Evolutionary conservation across 2,888 invertebrate species (phyloP).

Genomic region (Psococerastis gibbosa): DNA sequence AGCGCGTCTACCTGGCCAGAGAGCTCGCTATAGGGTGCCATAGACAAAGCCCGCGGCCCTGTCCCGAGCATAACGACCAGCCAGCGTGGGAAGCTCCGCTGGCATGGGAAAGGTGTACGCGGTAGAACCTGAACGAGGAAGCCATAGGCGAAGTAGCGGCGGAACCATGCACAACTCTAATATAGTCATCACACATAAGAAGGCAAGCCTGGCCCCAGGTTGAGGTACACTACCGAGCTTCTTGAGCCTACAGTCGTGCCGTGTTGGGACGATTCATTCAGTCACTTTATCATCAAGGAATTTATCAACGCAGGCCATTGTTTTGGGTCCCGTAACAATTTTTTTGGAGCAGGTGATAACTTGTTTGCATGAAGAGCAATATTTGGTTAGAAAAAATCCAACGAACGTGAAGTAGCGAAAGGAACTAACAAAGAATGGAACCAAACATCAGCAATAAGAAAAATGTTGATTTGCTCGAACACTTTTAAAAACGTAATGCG

Average conservation of each 20-base stretch:
- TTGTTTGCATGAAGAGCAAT: too few relatives aligned
- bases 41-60: neutral
- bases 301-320: neutral
- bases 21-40: conserved; percentile 1
- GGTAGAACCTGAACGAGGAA: neutral
- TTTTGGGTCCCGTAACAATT: neutral
- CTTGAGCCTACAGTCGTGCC: neutral
- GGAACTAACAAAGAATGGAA: too few relatives aligned
- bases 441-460: too few relatives aligned
- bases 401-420: too few relatives aligned
- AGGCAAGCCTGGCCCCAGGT: neutral
- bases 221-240: neutral
- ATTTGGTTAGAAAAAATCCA: too few relatives aligned
- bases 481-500: too few relatives aligned
- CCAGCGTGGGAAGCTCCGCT: conserved; percentile 9
- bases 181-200: neutral
- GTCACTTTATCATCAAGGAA: neutral
- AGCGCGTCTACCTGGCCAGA: conserved; percentile 7
- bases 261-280: neutral
- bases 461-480: too few relatives aligned
- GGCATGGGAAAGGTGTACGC: conserved; percentile 10
- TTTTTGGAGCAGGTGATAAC: neutral
- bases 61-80: neutral
- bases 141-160: neutral
- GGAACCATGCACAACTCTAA: neutral